Conservation (phyloP, 2,113 vertebrate species). For the Motacilla alba region DNA sequence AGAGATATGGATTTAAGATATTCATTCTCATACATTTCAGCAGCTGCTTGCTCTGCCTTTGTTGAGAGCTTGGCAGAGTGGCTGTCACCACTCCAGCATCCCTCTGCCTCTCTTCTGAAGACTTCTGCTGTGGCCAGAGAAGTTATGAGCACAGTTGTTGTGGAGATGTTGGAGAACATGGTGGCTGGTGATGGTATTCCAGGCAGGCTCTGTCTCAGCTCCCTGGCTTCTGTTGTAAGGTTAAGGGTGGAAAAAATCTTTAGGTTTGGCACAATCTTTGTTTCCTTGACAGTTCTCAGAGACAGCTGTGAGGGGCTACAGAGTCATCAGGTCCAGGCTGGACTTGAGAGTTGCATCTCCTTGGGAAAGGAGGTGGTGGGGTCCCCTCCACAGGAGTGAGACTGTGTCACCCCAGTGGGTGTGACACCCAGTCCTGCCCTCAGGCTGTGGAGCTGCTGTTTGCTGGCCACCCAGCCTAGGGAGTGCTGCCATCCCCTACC, state of each 20-base stretch:
- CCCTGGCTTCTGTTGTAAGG: neutral
- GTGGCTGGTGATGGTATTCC: neutral
- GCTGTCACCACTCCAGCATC: neutral
- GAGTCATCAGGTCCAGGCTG: neutral
- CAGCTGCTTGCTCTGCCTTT: neutral
- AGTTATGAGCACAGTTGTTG: neutral
- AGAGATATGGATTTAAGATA: neutral
- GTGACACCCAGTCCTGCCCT: neutral
- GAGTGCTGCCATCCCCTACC: neutral
- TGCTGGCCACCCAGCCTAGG: neutral
- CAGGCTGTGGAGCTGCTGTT: neutral
- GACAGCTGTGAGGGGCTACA: neutral
- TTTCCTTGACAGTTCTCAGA: neutral
- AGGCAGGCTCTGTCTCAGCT: neutral
- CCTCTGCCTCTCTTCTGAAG: neutral
- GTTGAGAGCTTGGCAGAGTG: neutral
- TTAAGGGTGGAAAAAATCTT: neutral
- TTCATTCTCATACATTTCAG: neutral
- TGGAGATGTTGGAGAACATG: neutral
- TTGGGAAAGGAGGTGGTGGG: neutral
- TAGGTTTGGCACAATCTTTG: neutral
- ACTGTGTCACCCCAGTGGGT: neutral
- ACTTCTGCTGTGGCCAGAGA: neutral
- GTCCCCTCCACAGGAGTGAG: neutral
- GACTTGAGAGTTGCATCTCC: neutral